phyloP scores from a whole-genome alignment of 1,140 invertebrate species.

The Drosophila setifemur region DNA sequence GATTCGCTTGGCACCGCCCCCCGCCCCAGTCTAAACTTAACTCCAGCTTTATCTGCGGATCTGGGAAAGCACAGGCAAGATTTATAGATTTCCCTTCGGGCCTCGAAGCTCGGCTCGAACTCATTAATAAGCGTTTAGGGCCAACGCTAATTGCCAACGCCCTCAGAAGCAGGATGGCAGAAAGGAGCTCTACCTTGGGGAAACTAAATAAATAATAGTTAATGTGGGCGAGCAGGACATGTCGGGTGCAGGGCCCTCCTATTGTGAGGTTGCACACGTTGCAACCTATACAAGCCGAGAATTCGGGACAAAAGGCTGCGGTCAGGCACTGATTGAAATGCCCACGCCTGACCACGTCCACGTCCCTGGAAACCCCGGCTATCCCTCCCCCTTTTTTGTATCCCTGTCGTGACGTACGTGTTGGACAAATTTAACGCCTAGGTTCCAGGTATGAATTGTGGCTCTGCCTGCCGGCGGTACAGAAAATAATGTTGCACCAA shows the following conservation, averaged over 20 bases:
- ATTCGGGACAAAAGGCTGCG: conserved; percentile 29
- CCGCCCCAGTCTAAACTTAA: background rate
- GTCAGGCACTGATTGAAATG: conserved; percentile 51
- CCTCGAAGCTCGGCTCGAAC: conserved; percentile 31
- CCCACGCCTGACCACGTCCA: conserved; percentile 35
- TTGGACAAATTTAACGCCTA: conserved; percentile 63
- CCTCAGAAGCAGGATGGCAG: background rate
- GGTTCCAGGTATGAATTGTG: conserved; percentile 54
- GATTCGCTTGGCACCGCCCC: conserved; percentile 29
- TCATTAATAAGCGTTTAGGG: conserved; percentile 75
- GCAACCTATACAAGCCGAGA: background rate
- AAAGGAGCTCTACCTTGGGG: background rate
- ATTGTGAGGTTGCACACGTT: conserved; percentile 29
- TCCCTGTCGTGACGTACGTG: conserved; percentile 24
- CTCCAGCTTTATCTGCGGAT: conserved; percentile 21
- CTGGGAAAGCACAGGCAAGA: conserved; percentile 41
- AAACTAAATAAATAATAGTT: conserved; percentile 25
- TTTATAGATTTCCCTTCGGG: conserved; percentile 58
- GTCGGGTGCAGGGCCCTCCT: conserved; percentile 34
- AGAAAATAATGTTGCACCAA: conserved; percentile 20
- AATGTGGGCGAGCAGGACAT: conserved; percentile 52
- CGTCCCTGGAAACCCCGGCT: background rate
- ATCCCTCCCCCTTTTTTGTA: background rate
- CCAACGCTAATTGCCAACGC: conserved; percentile 57
- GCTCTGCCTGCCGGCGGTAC: conserved; percentile 28